Percentiles rank a stretch among this genome's conserved stretches.
Conservation (phyloP, 2,113 vertebrate species). For the Casuarius casuarius region DNA sequence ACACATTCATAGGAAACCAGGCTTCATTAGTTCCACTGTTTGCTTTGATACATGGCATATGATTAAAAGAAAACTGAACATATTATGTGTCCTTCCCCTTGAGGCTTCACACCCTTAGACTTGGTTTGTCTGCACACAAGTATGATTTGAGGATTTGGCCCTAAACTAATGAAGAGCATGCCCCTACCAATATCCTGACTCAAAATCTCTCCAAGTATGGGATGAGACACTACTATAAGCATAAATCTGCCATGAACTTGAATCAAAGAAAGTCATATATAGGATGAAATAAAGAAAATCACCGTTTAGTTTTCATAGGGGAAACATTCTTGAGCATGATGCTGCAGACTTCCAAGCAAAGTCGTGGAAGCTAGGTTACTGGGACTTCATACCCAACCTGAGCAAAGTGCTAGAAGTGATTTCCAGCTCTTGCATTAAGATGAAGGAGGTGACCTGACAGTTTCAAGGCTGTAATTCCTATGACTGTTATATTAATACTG, state of each 20-base stretch:
- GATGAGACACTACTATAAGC: background rate
- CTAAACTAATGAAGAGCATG: background rate
- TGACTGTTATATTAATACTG: background rate
- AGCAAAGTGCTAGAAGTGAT: slow-evolving; percentile 8
- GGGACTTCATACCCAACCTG: background rate
- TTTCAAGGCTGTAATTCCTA: background rate
- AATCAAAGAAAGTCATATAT: background rate
- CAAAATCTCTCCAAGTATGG: slow-evolving; percentile 1
- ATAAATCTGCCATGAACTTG: background rate
- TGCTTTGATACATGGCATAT: slow-evolving; percentile 51
- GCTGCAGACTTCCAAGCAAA: background rate
- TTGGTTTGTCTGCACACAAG: background rate
- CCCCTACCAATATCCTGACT: slow-evolving; percentile 4
- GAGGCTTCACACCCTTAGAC: slow-evolving; percentile 48
- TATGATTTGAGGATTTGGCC: slow-evolving; percentile 23
- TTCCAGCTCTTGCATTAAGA: background rate
- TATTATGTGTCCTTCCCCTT: slow-evolving; percentile 51
- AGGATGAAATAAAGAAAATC: background rate
- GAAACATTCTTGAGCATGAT: background rate
- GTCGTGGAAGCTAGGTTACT: background rate
- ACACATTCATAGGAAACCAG: slow-evolving; percentile 56
- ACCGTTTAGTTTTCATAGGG: background rate
- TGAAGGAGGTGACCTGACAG: background rate
- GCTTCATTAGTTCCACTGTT: slow-evolving; percentile 48
- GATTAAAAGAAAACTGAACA: slow-evolving; percentile 60